Evolutionary conservation across 1,140 invertebrate species (phyloP), one percentile per base, ranked within the genome.

Genomic region (Rhyzopertha dominica): DNA sequence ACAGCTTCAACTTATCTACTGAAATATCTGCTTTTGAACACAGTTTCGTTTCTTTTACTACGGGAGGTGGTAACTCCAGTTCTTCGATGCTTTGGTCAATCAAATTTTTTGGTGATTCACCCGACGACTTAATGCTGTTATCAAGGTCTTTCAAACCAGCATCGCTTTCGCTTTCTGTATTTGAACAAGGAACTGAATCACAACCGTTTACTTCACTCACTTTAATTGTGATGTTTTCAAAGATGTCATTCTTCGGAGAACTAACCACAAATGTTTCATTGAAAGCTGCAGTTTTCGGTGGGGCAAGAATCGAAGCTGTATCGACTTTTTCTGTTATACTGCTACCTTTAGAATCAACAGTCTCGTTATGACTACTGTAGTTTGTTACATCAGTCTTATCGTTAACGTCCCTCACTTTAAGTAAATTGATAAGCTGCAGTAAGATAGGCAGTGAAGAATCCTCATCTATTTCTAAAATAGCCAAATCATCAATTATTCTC

Each of bases 401-500:
- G 10, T 34, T 49, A 37, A 49, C 51, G 35, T 31, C 42, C 43
- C 45, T 49, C n/a, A 25, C 20, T 57, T 55, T 54, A 58, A 57
- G 47, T 49, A 53, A 38, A 44, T 51, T 49, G 8, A 66, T 35
- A 34, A 66, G 17, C 41, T 65, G 56, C 23, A 51, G 43, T 24
- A 66, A 47, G 22, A 66, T 22, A 31, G 64, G 64, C 28, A 43
- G 41, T 30, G 34, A 47, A 16, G 47, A 38, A 41, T 60, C 37
- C 3, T 47, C 43, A 28, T 56, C 48, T n/a, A 51, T 31, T 24
- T 49, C 24, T 30, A 63, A 67, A 26, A 78, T 66, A 44, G 70
- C 72, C 48, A 79, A 66, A 46, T 78, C 69, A 56, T 76, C 70
- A 2, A 66, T 68, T 25, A 79, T 56, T 65, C 77, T 74, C 43